Base-by-base conservation (phyloP, 2,113 vertebrate species). In the Spea multiplicata region DNA sequence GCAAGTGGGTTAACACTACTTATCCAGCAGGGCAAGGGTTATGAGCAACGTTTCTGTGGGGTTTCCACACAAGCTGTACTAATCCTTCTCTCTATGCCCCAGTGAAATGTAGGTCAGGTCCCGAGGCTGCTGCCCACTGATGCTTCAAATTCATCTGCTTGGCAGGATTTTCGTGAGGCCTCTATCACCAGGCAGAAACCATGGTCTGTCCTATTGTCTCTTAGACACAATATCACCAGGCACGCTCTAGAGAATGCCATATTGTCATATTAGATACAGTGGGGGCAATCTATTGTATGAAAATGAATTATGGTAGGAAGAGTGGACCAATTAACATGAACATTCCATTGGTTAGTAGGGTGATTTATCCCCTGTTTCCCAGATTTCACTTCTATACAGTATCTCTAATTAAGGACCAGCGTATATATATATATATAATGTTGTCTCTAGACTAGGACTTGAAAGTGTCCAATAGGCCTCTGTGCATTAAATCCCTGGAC, bases 41-140 rank as follows among this genome's bases (percentile, higher is more conserved):
- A 70, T 17, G 53, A 74, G 78, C 59, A 65, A 5, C 78, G 61
- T 68, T 68, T 45, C 78, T 73, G 55, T 10, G 77, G 77, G 73
- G 73, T 73, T 79, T 66, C 8, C 48, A 50, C 77, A 73, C 70
- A 73, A 73, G 77, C 62, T 67, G 62, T 53, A 61, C 61, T 80
- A 80, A 80, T 80, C 78, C 78, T 68, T 50, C 71, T 80, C 50
- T 50, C 16, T 3, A 16, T 71, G 69, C 49, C 69, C 71, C 71
- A 49, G 16, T 53, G 64, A 66, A 68, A 73, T 73, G 70, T 73
- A 68, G 71, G 78, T 80, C 78, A 80, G 46, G 68, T 80, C 61
- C 77, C 8, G 44, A 67, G 77, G 62, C 70, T 79, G 49, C 77
- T 79, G 64, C 14, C 77, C 70, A 73, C 61, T 73, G 62, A 59